Conservation (phyloP, 2,113 vertebrate species). For the Ardeotis arabs region DNA sequence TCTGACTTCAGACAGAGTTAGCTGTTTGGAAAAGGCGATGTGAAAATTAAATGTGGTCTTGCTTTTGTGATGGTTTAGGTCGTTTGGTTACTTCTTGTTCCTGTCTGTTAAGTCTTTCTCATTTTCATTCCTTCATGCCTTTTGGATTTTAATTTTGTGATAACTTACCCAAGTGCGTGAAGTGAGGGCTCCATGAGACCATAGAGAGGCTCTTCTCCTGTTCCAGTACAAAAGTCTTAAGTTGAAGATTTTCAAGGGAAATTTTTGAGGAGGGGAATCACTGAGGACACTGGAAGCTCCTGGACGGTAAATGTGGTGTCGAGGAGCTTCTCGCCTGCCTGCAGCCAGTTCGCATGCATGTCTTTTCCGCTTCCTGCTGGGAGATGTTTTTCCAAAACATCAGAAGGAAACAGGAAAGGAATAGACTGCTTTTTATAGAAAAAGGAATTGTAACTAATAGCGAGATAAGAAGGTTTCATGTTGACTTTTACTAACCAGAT, state of each 20-base stretch:
- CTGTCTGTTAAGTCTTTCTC: neutral
- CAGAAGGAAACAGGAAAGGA: slow-evolving; percentile 64
- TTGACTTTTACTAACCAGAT: neutral
- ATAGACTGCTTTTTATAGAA: slow-evolving; percentile 49
- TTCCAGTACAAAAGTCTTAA: neutral
- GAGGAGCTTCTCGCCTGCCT: neutral
- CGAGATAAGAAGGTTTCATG: neutral
- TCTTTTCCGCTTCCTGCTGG: slow-evolving; percentile 60
- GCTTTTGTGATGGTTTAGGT: neutral
- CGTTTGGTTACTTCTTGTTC: neutral
- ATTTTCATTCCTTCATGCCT: neutral
- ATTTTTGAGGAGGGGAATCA: neutral
- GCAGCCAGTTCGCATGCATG: neutral
- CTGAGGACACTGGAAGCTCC: neutral
- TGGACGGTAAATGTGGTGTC: neutral
- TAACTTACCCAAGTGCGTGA: neutral
- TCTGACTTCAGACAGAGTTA: neutral
- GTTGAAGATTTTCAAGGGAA: neutral
- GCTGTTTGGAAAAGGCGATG: neutral
- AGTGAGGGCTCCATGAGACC: neutral
- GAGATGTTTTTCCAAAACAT: slow-evolving; percentile 55
- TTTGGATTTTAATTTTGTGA: neutral
- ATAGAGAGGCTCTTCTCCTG: neutral
- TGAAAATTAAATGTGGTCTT: neutral
- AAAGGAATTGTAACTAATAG: neutral